Conservation (phyloP, 2,113 vertebrate species). For the Ploceus nigricollis region DNA sequence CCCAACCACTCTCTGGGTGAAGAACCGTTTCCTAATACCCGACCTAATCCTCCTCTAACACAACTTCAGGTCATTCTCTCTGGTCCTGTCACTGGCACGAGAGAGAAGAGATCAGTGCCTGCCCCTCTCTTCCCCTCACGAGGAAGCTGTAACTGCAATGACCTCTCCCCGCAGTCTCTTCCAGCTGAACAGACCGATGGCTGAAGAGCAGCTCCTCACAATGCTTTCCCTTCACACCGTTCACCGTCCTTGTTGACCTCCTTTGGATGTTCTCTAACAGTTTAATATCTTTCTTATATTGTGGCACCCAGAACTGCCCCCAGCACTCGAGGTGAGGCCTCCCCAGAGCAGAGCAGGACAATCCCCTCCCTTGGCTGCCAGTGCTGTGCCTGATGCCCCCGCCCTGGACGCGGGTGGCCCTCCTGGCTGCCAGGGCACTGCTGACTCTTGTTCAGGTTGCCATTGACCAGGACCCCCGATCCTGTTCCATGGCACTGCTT, state of each 20-base stretch:
- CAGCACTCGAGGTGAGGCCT: rapidly evolving
- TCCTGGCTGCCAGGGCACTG: background rate
- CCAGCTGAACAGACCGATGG: background rate
- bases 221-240: background rate
- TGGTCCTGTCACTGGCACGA: background rate
- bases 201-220: background rate
- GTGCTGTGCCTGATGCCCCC: background rate
- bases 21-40: background rate
- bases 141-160: background rate
- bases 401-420: rapidly evolving
- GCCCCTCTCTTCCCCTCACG: rapidly evolving
- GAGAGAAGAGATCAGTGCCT: background rate
- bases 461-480: rapidly evolving
- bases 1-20: background rate
- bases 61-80: background rate
- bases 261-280: background rate
- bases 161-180: background rate
- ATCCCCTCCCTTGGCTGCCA: rapidly evolving
- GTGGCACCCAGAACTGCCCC: rapidly evolving
- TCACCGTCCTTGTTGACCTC: background rate
- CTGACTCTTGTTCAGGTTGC: rapidly evolving
- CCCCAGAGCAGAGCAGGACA: background rate
- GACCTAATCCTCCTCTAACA: background rate
- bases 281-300: background rate
- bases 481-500: background rate